Conservation (phyloP, 2,113 vertebrate genomes). For the Passer montanus region DNA sequence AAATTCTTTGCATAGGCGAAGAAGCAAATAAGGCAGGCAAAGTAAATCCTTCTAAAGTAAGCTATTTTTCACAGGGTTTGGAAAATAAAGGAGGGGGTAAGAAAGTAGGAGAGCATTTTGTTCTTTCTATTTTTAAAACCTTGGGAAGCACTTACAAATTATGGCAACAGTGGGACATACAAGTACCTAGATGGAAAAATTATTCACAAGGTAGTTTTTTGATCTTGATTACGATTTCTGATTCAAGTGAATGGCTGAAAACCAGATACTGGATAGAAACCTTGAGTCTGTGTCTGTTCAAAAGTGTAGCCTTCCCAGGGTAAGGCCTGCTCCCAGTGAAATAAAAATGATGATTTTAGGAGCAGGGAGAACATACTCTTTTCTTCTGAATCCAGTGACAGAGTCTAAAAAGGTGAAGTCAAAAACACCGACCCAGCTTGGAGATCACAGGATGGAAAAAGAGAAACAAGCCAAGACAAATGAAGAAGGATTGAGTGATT, state of each 20-base stretch:
- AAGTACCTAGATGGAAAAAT: constrained; percentile 22
- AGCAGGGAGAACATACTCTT: background rate
- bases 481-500: background rate
- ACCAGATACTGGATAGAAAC: background rate
- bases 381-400: background rate
- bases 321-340: background rate
- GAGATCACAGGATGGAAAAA: background rate
- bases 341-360: background rate
- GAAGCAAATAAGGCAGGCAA: constrained; percentile 21
- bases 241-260: background rate
- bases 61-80: constrained; percentile 45
- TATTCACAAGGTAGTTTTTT: background rate
- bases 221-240: background rate
- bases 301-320: background rate
- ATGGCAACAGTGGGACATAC: background rate
- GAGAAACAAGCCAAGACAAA: constrained; percentile 26
- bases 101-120: constrained; percentile 19
- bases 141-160: constrained; percentile 28
- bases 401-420: background rate
- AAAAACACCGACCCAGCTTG: background rate
- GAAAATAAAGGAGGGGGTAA: constrained; percentile 32
- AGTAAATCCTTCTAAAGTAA: background rate
- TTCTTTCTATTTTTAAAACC: constrained; percentile 64
- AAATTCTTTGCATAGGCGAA: background rate
- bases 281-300: background rate